Base-by-base conservation (phyloP, 2,797 vertebrate genomes). In the Pachyuromys duprasi region DNA sequence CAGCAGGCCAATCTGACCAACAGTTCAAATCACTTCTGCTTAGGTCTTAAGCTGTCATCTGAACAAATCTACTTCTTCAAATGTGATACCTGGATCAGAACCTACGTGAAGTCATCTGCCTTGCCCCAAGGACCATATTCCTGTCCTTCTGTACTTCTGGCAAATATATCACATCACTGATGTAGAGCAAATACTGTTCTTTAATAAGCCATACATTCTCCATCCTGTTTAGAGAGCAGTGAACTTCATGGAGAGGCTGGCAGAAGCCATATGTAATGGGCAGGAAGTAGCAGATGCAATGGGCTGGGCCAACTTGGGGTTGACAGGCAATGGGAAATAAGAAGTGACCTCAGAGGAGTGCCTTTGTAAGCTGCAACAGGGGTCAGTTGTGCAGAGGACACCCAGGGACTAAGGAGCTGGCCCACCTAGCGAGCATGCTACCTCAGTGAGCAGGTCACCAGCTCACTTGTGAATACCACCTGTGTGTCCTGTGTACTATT, bases 61-160 rank as follows among this genome's bases (percentile, higher is more conserved):
- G 57, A 94, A 83, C 15, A 91, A 89, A 53, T 26, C 65, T 72
- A 67, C 13, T 17, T 86, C 70, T 80, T 94, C 89, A 74, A 49
- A 28, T 39, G 24, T 55, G 89, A 60, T 24, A 31, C 62, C 88
- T 69, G 80, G 53, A 31, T 74, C 53, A 26, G 70, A 94, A 88
- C 63, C 12, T 20, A 80, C 45, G 42, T 20, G 13, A 60, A 67
- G 24, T 79, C 39, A 20, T 39, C 65, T 80, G 79, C 39, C 55
- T 49, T 33, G 49, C 26, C 42, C 8, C 0, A 33, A 24, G 75
- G 53, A 12, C 36, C 36, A 24, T 18, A 60, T 57, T 11, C 55
- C 53, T 33, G 18, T 28, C 79, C 79, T 74, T 62, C 86, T 74
- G 63, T 57, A 24, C 87, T 69, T 63, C 49, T 49, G 45, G 36